A percentile compares a stretch with the other conserved stretches of the same genome.
phyloP scores from a whole-genome alignment of 2,113 vertebrate genomes.

The Microcebus jonahi region DNA sequence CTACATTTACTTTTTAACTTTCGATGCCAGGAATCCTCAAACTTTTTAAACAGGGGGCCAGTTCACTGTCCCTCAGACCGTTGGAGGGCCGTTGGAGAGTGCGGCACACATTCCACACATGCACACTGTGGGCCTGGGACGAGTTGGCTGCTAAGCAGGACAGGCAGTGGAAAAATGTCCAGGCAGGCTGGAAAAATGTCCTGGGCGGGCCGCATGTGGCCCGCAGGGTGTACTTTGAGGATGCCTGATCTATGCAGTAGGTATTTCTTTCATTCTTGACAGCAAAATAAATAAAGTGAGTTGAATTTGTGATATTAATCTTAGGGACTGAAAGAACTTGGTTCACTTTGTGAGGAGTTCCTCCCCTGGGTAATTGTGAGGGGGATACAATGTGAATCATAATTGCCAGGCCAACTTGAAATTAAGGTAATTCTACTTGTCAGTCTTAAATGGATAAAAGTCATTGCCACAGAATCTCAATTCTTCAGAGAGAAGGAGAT shows the following conservation, averaged over 20 bases:
- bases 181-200: too few relatives aligned
- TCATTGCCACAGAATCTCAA: constrained; percentile 86
- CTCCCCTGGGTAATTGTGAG: constrained; percentile 14
- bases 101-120: too few relatives aligned
- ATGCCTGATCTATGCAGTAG: neutral
- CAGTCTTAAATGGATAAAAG: constrained; percentile 70
- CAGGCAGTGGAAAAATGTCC: too few relatives aligned
- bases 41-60: too few relatives aligned
- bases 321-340: constrained; percentile 60
- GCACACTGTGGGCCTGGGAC: too few relatives aligned
- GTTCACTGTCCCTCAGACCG: too few relatives aligned
- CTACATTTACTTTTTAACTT: neutral
- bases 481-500: constrained; percentile 73
- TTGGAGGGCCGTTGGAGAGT: too few relatives aligned
- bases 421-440: constrained; percentile 59
- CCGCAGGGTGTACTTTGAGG: too few relatives aligned
- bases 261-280: neutral
- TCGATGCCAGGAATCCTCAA: too few relatives aligned
- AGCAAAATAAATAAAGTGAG: constrained; percentile 20
- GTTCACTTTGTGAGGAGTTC: neutral
- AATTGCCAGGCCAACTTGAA: constrained; percentile 47
- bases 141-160: too few relatives aligned
- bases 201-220: too few relatives aligned
- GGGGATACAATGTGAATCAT: constrained; percentile 54
- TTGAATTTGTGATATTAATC: neutral